phyloP scores from a whole-genome alignment of 2,113 vertebrate genomes.

The Rostratula benghalensis region DNA sequence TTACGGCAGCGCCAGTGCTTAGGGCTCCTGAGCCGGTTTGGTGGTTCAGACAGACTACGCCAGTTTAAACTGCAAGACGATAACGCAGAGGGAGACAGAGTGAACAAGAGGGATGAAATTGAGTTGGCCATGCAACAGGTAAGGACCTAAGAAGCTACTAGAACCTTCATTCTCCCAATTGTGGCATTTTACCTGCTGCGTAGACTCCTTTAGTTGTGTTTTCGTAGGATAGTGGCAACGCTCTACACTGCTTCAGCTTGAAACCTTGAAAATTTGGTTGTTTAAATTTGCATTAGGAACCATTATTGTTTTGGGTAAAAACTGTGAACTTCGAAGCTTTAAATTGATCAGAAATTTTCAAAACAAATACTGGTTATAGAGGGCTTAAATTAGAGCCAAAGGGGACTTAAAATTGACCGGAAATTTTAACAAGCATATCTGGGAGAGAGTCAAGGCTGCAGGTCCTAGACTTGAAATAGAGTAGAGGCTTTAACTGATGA shows the following conservation, averaged over 20 bases:
- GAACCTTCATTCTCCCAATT: background rate
- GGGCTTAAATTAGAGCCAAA: background rate
- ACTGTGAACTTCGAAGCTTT: background rate
- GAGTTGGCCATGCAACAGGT: constrained; percentile 96
- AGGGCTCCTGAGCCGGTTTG: constrained; percentile 88
- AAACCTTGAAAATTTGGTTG: background rate
- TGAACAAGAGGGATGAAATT: constrained; percentile 87
- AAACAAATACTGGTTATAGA: background rate
- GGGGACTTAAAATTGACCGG: background rate
- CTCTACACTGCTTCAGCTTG: background rate
- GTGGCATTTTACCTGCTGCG: background rate
- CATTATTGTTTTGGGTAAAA: background rate
- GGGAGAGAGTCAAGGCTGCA: background rate
- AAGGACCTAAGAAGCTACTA: background rate
- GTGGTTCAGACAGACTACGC: constrained; percentile 86
- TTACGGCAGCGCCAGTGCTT: constrained; percentile 86
- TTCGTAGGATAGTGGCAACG: background rate
- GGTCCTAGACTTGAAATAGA: background rate
- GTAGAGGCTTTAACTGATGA: background rate
- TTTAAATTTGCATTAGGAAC: background rate
- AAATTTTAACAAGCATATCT: background rate
- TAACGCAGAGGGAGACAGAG: constrained; percentile 78
- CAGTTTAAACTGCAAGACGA: constrained; percentile 90
- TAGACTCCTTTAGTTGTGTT: background rate
- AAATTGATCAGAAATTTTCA: background rate